These are phyloP conservation scores for Drosophila mauritiana DNA, from an alignment of 1,140 invertebrate species.

Conservation along the genomic window DNA sequence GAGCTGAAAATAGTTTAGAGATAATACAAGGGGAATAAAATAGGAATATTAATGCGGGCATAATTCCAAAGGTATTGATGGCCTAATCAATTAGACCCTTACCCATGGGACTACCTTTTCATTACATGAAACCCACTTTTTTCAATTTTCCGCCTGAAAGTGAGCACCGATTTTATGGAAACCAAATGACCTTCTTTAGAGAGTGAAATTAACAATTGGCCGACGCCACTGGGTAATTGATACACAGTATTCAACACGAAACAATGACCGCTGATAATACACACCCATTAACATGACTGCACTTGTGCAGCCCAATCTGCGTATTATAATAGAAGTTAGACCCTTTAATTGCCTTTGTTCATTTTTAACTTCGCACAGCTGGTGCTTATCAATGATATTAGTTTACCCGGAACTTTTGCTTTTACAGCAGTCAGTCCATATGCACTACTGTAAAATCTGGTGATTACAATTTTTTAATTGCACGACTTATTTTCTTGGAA, in stretches of 20 bases:
- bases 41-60: too few relatives aligned
- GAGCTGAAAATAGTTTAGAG: not conserved
- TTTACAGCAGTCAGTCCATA: constrained; percentile 4
- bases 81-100: too few relatives aligned
- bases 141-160: constrained; percentile 26
- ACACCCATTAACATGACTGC: not conserved
- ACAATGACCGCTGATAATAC: constrained; percentile 31
- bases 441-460: not conserved
- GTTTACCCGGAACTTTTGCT: not conserved
- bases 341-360: constrained; percentile 5
- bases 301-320: constrained; percentile 16
- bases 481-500: not conserved
- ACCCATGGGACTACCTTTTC: too few relatives aligned
- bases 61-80: too few relatives aligned
- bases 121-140: not conserved
- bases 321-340: constrained; percentile 15
- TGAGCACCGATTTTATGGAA: not conserved
- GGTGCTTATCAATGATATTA: constrained; percentile 48
- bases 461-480: not conserved
- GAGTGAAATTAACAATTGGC: constrained; percentile 41
- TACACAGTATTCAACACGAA: constrained; percentile 21
- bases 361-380: constrained; percentile 9
- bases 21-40: not conserved
- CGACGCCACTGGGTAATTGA: constrained; percentile 30
- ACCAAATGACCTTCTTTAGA: constrained; percentile 5